Percentiles rank a stretch among this genome's conserved stretches.
phyloP scores from a whole-genome alignment of 2,888 invertebrate species.

The Cheilosia soror region DNA sequence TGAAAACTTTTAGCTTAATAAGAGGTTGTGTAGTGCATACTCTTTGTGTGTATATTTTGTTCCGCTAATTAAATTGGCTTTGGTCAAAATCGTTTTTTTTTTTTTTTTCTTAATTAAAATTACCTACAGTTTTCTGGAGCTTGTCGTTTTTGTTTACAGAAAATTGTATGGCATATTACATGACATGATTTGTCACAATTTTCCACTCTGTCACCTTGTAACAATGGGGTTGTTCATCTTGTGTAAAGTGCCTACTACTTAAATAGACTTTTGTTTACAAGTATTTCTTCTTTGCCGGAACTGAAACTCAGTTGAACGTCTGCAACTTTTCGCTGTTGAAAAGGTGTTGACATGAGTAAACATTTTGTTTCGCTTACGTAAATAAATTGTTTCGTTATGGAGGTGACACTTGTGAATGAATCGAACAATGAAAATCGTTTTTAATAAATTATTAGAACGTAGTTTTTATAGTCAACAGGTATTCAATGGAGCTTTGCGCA shows the following conservation, averaged over 20 bases:
- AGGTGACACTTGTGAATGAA: constrained; percentile 6
- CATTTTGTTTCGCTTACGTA: constrained; percentile 24
- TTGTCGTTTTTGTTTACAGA: background rate
- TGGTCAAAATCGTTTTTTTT: constrained; percentile 4
- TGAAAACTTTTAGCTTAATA: constrained; percentile 54
- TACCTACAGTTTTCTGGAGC: background rate
- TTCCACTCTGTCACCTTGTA: constrained; percentile 30
- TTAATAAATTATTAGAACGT: background rate
- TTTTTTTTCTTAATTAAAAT: background rate
- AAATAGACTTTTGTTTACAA: constrained; percentile 11
- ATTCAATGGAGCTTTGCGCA: too few species aligned
- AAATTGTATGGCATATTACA: background rate
- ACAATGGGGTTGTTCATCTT: constrained; percentile 21
- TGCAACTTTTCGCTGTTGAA: constrained; percentile 5
- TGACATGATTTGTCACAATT: constrained; percentile 27
- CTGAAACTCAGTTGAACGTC: background rate
- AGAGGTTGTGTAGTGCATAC: constrained; percentile 21
- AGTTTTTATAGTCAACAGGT: too few species aligned
- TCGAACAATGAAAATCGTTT: background rate
- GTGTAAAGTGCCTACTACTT: constrained; percentile 11
- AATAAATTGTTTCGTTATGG: constrained; percentile 21
- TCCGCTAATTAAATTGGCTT: constrained; percentile 52
- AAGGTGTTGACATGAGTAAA: constrained; percentile 34
- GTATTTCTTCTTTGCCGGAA: background rate
- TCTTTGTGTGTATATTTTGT: constrained; percentile 1